Evolutionary conservation across 2,888 invertebrate species (phyloP), one percentile per base, ranked within the genome.

Genomic region (Nineta flava): DNA sequence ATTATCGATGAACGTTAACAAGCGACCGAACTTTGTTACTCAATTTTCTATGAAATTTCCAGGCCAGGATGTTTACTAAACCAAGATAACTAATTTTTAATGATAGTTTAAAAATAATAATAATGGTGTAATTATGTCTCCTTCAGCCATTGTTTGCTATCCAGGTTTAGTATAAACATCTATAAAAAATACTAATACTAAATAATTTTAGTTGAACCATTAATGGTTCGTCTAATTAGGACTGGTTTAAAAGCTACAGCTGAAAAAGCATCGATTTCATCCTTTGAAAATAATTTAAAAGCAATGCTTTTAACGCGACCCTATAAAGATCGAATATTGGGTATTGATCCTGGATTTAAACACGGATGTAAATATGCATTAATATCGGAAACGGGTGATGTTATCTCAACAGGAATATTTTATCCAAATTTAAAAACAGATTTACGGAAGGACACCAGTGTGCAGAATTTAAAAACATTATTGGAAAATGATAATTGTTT

Each of bases 341-440:
- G 90, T 0, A 74, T 95, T 47, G 95, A 95, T 70, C 95, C 95
- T 1, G 94, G 95, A 0, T 93, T 83, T 62, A 71, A 68, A 53
- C 83, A 90, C 61, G 94, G 94, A 1, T 94, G 93, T 62, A 95
- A 95, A 74, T 68, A 86, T 40, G 93, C 91, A 2, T 70, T 91
- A 5, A 81, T 92, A 52, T 81, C 82, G 10, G 69, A 76, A 49
- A 79, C 76, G 47, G 87, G 87, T 1, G 73, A 75, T 53, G 76
- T 87, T 41, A 62, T 90, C 19, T 77, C 79, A 16, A 80, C 79
- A 0, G 73, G 69, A 48, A 79, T 85, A 1, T 73, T 90, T 50
- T 77, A 83, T 68, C 83, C 87, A 0, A 74, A 75, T 26, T n/a
- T 34, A 31, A 48, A 48, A n/a, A 31, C 13, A 13, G n/a, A 21